These are phyloP conservation scores for Apus apus DNA, from an alignment of 2,113 vertebrate species.

Conservation along the genomic window DNA sequence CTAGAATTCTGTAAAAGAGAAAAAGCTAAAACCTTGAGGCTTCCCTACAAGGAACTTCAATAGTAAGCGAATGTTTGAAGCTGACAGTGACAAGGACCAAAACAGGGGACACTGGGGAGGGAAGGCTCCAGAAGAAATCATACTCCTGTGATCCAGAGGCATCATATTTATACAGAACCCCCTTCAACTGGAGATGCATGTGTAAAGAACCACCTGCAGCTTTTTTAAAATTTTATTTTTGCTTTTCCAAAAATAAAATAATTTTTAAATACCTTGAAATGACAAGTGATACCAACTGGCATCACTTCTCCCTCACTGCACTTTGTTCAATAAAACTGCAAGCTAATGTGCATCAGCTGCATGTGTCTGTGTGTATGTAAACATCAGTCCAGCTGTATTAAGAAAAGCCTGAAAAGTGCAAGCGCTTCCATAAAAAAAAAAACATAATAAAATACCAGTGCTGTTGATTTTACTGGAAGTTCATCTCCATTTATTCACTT, in stretches of 20 bases:
- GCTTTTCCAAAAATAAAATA: neutral
- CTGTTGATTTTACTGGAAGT: neutral
- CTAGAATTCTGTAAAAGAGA: neutral
- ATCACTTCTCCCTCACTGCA: neutral
- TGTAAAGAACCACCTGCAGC: neutral
- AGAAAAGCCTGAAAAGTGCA: neutral
- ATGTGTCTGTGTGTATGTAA: accelerated
- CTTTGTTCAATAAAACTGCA: neutral
- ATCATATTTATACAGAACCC: neutral
- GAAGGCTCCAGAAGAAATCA: neutral
- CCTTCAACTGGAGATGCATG: neutral
- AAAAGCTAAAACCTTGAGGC: neutral
- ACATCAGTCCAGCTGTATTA: neutral
- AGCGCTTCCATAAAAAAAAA: neutral
- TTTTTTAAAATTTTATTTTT: neutral
- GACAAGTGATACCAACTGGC: neutral
- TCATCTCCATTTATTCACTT: neutral
- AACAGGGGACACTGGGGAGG: accelerated
- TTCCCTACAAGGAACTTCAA: neutral
- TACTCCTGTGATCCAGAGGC: neutral
- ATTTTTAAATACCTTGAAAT: neutral
- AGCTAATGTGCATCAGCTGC: neutral
- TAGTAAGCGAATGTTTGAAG: neutral
- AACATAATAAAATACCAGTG: no score
- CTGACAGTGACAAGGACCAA: neutral